Evolutionary conservation across 2,797 vertebrate species (phyloP).

Genomic region (Pseudopleuronectes americanus): DNA sequence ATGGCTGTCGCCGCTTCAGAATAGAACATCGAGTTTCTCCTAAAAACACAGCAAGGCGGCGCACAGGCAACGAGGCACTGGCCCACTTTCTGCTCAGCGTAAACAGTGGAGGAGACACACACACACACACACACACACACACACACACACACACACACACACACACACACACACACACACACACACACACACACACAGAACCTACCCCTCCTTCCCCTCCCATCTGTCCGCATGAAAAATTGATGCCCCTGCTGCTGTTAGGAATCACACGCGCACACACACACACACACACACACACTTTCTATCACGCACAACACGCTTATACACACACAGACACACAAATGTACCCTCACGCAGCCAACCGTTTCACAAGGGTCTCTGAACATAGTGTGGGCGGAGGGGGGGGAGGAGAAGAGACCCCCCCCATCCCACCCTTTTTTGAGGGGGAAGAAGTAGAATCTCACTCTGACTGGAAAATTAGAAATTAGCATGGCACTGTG

Average conservation of each 20-base stretch:
- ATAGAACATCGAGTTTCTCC: constrained; percentile 68
- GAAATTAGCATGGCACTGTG: constrained; percentile 4
- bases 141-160: constrained; percentile 29
- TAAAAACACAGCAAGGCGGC: constrained; percentile 31
- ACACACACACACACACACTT: constrained; percentile 23
- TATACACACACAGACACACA: constrained; percentile 30
- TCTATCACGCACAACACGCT: constrained; percentile 39
- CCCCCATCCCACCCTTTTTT: background rate
- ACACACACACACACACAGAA: constrained; percentile 16
- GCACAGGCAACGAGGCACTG: constrained; percentile 44
- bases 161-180: constrained; percentile 30
- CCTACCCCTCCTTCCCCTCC: constrained; percentile 49
- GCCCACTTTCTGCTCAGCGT: constrained; percentile 65
- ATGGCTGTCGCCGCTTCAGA: constrained; percentile 29
- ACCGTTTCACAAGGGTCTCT: background rate
- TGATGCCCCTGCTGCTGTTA: constrained; percentile 76
- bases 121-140: constrained; percentile 22
- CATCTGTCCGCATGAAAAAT: constrained; percentile 85
- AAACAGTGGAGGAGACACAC: constrained; percentile 35
- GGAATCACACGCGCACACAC: constrained; percentile 51
- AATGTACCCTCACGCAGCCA: constrained; percentile 18
- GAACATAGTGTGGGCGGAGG: constrained; percentile 6
- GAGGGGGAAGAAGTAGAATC: background rate
- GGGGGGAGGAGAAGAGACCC: constrained; percentile 1
- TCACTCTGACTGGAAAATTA: background rate